phyloP scores from a whole-genome alignment of 2,113 vertebrate genomes.

The Pelecanus crispus region DNA sequence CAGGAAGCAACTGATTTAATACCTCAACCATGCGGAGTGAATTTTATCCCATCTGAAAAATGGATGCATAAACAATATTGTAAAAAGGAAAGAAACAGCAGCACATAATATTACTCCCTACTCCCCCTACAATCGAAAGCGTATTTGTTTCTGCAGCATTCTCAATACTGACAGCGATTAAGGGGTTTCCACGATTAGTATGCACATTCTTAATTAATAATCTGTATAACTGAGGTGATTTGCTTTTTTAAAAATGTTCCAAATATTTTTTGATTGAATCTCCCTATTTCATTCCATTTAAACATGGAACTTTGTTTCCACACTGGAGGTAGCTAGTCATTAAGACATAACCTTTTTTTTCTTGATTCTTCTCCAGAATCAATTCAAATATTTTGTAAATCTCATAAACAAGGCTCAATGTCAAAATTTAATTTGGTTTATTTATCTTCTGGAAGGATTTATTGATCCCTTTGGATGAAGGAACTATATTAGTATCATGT shows the following conservation, averaged over 20 bases:
- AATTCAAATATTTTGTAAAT: constrained; percentile 40
- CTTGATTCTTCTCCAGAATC: constrained; percentile 3
- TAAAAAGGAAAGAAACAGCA: constrained; percentile 1
- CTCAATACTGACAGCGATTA: constrained; percentile 8
- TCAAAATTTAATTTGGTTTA: constrained; percentile 32
- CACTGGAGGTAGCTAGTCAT: neutral
- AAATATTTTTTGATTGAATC: neutral
- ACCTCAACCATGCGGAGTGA: neutral
- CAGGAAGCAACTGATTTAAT: constrained; percentile 23
- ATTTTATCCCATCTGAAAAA: constrained; percentile 19
- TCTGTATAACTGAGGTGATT: neutral
- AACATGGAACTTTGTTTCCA: constrained; percentile 17
- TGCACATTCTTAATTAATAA: constrained; percentile 40
- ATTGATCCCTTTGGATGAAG: constrained; percentile 9
- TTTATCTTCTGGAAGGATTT: constrained; percentile 37
- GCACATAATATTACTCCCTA: neutral
- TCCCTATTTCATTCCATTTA: neutral
- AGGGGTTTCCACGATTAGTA: neutral
- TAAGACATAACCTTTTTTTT: constrained; percentile 6
- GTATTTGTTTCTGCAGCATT: neutral
- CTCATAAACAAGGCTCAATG: constrained; percentile 45
- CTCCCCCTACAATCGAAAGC: neutral
- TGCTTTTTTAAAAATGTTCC: neutral
- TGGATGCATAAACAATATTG: neutral
- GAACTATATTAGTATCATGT: neutral